Base-by-base conservation (phyloP, 2,888 invertebrate species). In the Hirtodrosophila duncani region DNA sequence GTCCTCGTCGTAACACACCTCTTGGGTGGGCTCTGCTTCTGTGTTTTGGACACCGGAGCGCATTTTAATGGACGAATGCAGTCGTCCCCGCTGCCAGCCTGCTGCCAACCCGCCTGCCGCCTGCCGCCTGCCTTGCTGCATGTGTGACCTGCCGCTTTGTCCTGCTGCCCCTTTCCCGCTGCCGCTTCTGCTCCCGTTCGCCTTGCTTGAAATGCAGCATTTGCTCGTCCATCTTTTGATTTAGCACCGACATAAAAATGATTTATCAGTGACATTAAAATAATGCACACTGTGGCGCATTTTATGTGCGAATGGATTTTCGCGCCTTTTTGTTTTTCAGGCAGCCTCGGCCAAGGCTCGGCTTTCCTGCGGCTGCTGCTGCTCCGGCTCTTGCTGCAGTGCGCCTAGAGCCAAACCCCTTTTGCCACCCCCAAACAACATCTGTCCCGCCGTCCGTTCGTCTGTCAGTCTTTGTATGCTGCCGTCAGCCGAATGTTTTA, bases 161-260 rank as follows among this genome's bases (percentile, higher is more conserved):
- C 38, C 42, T 42, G 8, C 17, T 17, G 24, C 20, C 27, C 14
- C 13, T 20, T 8, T 8, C 34, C 26, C 26, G 9, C 26, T 26
- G 26, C 7, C n/a, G 17, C 27, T 13, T 45, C 11, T 37, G 11
- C 26, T 14, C 26, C 2, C 30, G 34, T 49, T 34, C 27, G 7
- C 31, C 41, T 27, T 46, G 64, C 77, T 61, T 75, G 77, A 81
- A 79, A 79, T 81, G 75, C 75, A 60, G 75, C 81, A 75, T 81
- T 75, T 65, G 75, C 80, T 81, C 81, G 69, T 75, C 77, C 80
- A 79, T 82, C 77, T 82, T 83, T 85, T 85, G 86, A 85, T 85
- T 85, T 85, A 85, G 85, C 84, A 85, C 83, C 85, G 85, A 85
- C 84, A 85, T 85, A 85, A 85, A 85, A 85, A 85, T 85, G 84